Base-by-base conservation (phyloP, 2,113 vertebrate species). In the Varanus salvator region DNA sequence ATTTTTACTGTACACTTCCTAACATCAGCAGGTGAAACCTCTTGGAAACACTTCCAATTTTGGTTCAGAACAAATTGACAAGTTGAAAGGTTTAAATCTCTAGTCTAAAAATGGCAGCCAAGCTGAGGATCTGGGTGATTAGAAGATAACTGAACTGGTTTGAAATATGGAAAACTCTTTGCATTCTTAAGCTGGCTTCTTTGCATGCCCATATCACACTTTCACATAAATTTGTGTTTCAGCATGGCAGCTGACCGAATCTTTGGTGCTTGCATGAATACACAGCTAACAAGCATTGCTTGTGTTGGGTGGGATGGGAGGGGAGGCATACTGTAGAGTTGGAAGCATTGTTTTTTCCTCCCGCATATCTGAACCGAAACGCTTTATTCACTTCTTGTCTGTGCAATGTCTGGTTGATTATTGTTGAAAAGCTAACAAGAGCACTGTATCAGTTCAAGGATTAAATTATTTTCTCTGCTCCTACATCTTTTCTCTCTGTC, bases 381-480 rank as follows among this genome's bases (percentile, higher is more conserved):
- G 34, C 19, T 77, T 12, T 44, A 54, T 80, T 93, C 69, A 21
- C 88, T 93, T 71, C 68, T 15, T 29, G 14, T 48, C 50, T 11
- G 50, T 21, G 25, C 21, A 0, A 8, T 87, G 78, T 76, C 34
- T 54, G 48, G 85, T 91, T 89, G 84, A 76, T 90, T 87, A 23
- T 75, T 91, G 52, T 90, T 91, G 91, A 86, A 91, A 93, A 60
- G 0, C 0, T 0, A 0, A 29, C 27, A 74, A 60, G 52, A 44
- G 84, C 8, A 75, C 77, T 87, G 31, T 84, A 90, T 94, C 66
- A 92, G 72, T 93, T 48, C 85, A n/a, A 9, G 93, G 89, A 90
- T 96, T 95, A 94, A 95, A 92, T 87, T 94, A 68, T 90, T 12
- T 1, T 60, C 52, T 82, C 78, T 54, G 15, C 27, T 60, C 27